A percentile compares a stretch with the other conserved stretches of the same genome.
Conservation (phyloP, 2,888 invertebrate species). For the Scaeva pyrastri region DNA sequence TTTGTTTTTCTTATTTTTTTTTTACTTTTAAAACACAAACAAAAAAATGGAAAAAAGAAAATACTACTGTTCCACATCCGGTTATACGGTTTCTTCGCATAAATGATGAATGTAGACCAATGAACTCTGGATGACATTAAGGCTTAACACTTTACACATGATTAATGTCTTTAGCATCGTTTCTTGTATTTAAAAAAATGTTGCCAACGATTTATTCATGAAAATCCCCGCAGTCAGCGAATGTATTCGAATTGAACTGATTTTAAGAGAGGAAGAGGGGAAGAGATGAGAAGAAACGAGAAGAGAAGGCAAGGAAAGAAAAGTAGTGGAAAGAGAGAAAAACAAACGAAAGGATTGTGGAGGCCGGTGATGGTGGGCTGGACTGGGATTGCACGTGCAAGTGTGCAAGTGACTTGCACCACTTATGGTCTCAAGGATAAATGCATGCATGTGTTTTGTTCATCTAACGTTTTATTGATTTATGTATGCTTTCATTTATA, state of each 20-base stretch:
- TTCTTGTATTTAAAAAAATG: constrained; percentile 26
- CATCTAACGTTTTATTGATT: no score
- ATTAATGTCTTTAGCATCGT: constrained; percentile 31
- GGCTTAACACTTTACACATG: constrained; percentile 55
- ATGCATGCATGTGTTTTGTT: no score
- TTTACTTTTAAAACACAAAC: constrained; percentile 7
- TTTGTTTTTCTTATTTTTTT: background rate
- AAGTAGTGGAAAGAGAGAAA: no score
- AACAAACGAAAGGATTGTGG: no score
- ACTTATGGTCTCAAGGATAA: no score
- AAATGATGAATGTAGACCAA: constrained; percentile 48
- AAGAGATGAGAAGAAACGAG: background rate
- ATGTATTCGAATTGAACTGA: background rate
- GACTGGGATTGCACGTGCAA: no score
- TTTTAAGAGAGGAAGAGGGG: background rate
- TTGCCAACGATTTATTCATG: constrained; percentile 23
- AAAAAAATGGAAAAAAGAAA: constrained; percentile 12
- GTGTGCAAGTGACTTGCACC: no score
- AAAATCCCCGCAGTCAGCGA: background rate
- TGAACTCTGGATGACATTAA: constrained; percentile 47
- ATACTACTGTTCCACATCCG: constrained; percentile 48
- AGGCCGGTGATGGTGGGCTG: no score
- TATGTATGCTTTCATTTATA: no score
- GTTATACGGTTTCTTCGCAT: constrained; percentile 48
- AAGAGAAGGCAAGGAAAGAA: no score